These are phyloP conservation scores for Anser brachyrhynchus DNA, from an alignment of 2,113 vertebrate genomes.

Conservation along the genomic window DNA sequence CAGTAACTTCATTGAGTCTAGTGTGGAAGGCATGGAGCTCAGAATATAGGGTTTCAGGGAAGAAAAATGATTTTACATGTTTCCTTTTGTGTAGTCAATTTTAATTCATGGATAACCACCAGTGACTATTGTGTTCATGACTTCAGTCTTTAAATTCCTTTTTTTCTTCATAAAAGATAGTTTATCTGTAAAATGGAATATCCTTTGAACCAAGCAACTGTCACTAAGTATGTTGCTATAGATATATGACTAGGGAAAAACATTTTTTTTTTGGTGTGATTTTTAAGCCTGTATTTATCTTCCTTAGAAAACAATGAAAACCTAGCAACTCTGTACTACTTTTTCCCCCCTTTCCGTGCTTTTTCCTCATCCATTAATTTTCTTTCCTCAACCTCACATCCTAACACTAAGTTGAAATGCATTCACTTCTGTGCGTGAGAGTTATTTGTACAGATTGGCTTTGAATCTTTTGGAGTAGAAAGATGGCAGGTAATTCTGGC, in stretches of 20 bases:
- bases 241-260: not conserved
- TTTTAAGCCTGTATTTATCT: not conserved
- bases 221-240: not conserved
- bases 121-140: not conserved
- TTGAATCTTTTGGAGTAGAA: not conserved
- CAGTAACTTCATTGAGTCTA: not conserved
- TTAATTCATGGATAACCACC: not conserved
- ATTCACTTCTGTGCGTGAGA: not conserved
- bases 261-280: not conserved
- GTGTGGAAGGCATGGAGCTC: not conserved
- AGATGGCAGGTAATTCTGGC: not conserved
- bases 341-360: not conserved
- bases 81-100: not conserved
- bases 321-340: not conserved
- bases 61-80: not conserved
- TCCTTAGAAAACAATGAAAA: not conserved
- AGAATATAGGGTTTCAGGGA: not conserved
- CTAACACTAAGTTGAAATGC: not conserved
- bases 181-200: not conserved
- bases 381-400: not conserved
- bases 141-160: not conserved
- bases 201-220: not conserved
- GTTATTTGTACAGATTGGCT: not conserved
- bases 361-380: conserved; percentile 11
- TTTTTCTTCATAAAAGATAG: not conserved